Base-by-base conservation (phyloP, 2,888 invertebrate genomes). In the Nomada ferruginata region DNA sequence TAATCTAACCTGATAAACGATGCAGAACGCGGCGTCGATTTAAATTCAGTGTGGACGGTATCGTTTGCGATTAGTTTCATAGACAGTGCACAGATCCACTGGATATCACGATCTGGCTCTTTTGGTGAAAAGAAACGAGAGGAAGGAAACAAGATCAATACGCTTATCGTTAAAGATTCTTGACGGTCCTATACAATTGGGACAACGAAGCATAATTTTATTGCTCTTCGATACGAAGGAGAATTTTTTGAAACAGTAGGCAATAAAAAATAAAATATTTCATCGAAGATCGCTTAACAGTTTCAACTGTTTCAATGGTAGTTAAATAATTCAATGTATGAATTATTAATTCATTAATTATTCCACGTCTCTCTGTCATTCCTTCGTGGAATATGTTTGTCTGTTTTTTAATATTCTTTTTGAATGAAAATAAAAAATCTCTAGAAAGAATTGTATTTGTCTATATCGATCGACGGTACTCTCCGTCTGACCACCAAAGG, bases 1-100 rank as follows among this genome's bases (percentile, higher is more conserved):
- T 71, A 71, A 79, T 77, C 79, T 53, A 60, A 20, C 79, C 29
- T 52, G 50, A 65, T 65, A 36, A 64, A 71, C 18, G 59, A 70
- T 44, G 53, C 47, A 55, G 53, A 44, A 55, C 61, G 60, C 60
- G 15, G 29, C 47, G 29, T 60, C 47, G n/a, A 60, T 59, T 60
- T n/a, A 9, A 44, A 59, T 70, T n/a, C 29, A n/a, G 15, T 47
- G 59, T 20, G 26, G 47, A 47, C n/a, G n/a, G n/a, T 59, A 2
- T 47, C 20, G 60, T 70, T 69, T 20, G 36, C 36, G 36, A 59
- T 59, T 59, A 44, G 57, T 57, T n/a, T 44, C 44, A 59, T 69
- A 69, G 61, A 61, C 52, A 71, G 36, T 52, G 23, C 1, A n/a
- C 26, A 23, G 36, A 63, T 52, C 29, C 23, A 15, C 29, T 9